phyloP scores from a whole-genome alignment of 1,140 invertebrate species.

The Camponotus vicinus region DNA sequence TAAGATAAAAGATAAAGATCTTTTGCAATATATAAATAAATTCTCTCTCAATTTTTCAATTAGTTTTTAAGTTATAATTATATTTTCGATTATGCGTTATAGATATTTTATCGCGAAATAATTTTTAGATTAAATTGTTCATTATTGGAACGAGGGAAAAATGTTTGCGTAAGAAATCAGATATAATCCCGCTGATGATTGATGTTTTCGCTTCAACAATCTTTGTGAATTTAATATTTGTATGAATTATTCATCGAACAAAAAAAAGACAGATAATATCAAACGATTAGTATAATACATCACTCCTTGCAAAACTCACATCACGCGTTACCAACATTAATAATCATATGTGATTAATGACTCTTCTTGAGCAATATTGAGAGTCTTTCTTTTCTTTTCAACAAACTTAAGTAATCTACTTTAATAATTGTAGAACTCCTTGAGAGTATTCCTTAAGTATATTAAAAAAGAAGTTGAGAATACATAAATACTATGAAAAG shows the following conservation, averaged over 20 bases:
- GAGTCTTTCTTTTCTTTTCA: neutral
- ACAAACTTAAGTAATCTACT: neutral
- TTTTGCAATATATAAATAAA: neutral
- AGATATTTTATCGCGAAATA: neutral
- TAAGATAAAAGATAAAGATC: neutral
- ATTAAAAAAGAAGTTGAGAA: neutral
- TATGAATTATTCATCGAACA: neutral
- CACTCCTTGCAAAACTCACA: neutral
- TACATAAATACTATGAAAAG: neutral
- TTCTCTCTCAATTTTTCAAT: neutral
- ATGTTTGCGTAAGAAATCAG: neutral
- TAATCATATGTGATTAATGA: slow-evolving; percentile 22
- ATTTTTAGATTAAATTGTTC: neutral
- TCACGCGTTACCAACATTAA: slow-evolving; percentile 17
- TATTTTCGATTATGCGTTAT: neutral
- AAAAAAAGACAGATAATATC: slow-evolving; percentile 25
- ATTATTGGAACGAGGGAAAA: neutral
- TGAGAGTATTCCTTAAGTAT: neutral
- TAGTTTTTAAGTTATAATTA: too few relatives aligned
- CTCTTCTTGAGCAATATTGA: neutral
- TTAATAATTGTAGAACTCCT: slow-evolving; percentile 7
- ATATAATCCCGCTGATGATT: slow-evolving; percentile 12
- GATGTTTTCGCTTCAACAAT: slow-evolving; percentile 7
- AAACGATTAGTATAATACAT: slow-evolving; percentile 7
- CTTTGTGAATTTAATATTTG: slow-evolving; percentile 31